Evolutionary conservation across 2,797 vertebrate genomes (phyloP).

Genomic region (Tenualosa ilisha): DNA sequence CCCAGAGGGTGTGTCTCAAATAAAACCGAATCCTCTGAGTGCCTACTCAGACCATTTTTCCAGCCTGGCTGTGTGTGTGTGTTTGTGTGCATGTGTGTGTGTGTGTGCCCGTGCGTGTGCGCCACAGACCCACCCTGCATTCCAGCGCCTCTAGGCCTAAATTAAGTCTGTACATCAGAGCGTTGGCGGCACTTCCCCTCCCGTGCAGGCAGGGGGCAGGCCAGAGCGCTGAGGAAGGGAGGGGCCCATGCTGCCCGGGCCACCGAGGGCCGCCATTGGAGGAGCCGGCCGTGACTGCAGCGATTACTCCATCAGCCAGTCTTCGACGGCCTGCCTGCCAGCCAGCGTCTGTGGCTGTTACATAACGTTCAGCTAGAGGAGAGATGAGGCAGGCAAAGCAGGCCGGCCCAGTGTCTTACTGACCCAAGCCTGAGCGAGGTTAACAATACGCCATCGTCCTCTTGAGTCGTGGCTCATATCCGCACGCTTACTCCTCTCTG

Average conservation of each 20-base stretch:
- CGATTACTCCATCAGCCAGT: neutral
- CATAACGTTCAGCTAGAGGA: neutral
- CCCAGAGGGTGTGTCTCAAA: conserved; percentile 23
- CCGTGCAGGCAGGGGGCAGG: conserved; percentile 20
- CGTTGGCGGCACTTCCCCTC: neutral
- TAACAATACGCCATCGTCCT: too few species aligned
- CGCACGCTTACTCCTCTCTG: too few species aligned
- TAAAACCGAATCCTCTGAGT: neutral
- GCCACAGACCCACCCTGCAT: conserved; percentile 37
- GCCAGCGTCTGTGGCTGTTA: neutral
- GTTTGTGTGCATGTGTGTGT: too few species aligned
- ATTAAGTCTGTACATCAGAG: conserved; percentile 9
- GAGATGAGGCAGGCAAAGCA: neutral
- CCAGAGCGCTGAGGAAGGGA: conserved; percentile 1
- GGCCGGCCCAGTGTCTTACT: neutral
- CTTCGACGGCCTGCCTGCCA: neutral
- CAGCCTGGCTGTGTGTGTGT: neutral
- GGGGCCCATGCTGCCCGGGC: neutral
- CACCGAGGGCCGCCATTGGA: neutral
- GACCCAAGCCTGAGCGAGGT: neutral
- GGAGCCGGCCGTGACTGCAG: neutral
- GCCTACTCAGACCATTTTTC: conserved; percentile 27
- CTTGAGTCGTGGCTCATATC: too few species aligned
- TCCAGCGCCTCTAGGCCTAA: neutral
- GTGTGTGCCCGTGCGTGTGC: neutral